Evolutionary conservation across 2,113 vertebrate species (phyloP).

Genomic region (Odocoileus hemionus): DNA sequence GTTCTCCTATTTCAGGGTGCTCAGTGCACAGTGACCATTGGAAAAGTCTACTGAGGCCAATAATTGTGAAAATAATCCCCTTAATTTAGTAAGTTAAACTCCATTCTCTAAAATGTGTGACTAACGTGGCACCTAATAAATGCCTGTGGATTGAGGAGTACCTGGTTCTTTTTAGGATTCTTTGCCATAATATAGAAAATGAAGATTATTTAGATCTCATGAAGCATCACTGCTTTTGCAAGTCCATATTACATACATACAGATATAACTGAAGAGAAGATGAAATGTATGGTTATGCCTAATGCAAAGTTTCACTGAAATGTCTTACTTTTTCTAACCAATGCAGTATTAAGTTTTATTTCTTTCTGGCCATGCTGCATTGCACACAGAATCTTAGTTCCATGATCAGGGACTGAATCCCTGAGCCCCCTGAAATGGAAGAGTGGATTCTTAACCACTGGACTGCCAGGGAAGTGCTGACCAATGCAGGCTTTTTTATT

Average conservation of each 20-base stretch:
- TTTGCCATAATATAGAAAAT: not conserved
- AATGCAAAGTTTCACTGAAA: not conserved
- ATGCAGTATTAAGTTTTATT: not conserved
- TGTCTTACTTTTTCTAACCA: not conserved
- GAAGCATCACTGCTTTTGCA: not conserved
- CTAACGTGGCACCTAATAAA: not conserved
- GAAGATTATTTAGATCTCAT: not conserved
- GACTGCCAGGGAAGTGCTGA: not conserved
- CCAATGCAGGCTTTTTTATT: not conserved
- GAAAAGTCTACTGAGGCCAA: not conserved
- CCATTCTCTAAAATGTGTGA: not conserved
- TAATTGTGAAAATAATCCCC: not conserved
- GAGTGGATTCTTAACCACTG: not conserved
- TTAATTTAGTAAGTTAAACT: not conserved
- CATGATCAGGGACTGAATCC: fast-evolving
- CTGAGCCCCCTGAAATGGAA: not conserved
- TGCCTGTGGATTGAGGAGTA: not conserved
- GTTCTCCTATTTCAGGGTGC: not conserved
- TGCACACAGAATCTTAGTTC: not conserved
- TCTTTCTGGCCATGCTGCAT: not conserved
- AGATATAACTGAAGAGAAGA: not conserved
- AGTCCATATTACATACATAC: not conserved
- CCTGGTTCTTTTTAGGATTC: not conserved
- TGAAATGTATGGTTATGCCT: not conserved
- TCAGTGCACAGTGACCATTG: not conserved